Evolutionary conservation across 2,113 vertebrate genomes (phyloP).

Genomic region (Seriola aureovittata): DNA sequence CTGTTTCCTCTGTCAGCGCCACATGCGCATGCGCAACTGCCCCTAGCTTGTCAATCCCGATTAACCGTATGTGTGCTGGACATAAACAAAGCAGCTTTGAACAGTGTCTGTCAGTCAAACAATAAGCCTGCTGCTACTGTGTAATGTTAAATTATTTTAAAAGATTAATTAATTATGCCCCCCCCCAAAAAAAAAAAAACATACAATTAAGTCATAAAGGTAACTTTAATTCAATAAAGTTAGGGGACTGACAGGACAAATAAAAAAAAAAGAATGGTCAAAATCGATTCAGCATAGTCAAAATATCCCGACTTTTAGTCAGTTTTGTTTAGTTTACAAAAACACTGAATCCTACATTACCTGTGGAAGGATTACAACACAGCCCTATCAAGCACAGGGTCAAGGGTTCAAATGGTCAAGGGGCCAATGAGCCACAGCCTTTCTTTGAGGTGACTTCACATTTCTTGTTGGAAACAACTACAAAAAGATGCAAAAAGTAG

Average conservation of each 20-base stretch:
- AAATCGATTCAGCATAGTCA: too few relatives aligned
- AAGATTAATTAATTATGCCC: background rate
- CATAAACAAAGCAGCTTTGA: slow-evolving; percentile 42
- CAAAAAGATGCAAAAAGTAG: background rate
- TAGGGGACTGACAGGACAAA: background rate
- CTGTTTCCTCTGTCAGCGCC: slow-evolving; percentile 76
- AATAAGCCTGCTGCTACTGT: background rate
- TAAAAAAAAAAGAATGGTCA: background rate
- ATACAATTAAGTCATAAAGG: background rate
- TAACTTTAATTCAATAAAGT: background rate
- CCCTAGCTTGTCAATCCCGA: slow-evolving; percentile 74
- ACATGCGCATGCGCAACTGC: slow-evolving; percentile 79
- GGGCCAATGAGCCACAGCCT: background rate
- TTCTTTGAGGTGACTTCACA: too few relatives aligned
- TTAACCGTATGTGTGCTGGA: slow-evolving; percentile 76
- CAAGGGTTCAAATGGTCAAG: background rate
- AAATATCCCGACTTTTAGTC: too few relatives aligned
- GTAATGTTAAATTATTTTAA: background rate
- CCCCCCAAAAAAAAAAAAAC: background rate
- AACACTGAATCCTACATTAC: too few relatives aligned
- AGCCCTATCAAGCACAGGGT: background rate
- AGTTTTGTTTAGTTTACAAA: too few relatives aligned
- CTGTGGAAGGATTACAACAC: too few relatives aligned
- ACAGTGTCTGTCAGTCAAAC: background rate
- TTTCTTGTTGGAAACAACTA: background rate